phyloP scores from a whole-genome alignment of 2,797 vertebrate genomes.

The Microctenopoma lineatum region DNA sequence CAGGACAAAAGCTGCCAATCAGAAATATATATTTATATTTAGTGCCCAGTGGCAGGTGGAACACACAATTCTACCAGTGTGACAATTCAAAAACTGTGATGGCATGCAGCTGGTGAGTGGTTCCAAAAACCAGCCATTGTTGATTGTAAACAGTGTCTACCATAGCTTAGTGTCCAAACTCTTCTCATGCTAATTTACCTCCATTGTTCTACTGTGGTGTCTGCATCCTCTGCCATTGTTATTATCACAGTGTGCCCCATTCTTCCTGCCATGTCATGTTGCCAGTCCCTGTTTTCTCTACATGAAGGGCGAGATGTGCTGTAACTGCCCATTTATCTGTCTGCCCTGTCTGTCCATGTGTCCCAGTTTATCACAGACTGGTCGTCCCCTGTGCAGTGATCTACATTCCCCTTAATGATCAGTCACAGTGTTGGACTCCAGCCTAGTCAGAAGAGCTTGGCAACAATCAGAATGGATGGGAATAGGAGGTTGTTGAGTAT shows the following conservation, averaged over 20 bases:
- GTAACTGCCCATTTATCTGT: constrained; percentile 11
- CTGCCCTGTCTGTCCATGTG: constrained; percentile 18
- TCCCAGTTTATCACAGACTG: constrained; percentile 36
- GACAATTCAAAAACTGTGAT: constrained; percentile 1
- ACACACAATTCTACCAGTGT: constrained; percentile 2
- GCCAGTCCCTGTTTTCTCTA: constrained; percentile 41
- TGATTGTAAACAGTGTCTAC: constrained; percentile 21
- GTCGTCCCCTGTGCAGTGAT: constrained; percentile 32
- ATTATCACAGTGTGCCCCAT: constrained; percentile 21
- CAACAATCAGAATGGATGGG: constrained; percentile 15
- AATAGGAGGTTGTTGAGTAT: constrained; percentile 17
- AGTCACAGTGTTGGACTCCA: constrained; percentile 30
- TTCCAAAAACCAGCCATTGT: constrained; percentile 1
- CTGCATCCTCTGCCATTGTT: constrained; percentile 28
- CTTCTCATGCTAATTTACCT: constrained; percentile 21
- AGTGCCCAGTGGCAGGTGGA: background rate
- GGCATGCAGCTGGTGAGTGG: constrained; percentile 7
- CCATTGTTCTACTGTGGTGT: constrained; percentile 6
- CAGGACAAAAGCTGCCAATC: background rate
- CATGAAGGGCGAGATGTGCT: background rate
- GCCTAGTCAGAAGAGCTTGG: constrained; percentile 33
- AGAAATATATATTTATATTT: background rate
- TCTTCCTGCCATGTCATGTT: constrained; percentile 23
- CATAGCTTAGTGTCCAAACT: constrained; percentile 10
- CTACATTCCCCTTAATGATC: constrained; percentile 51